Evolutionary conservation across 2,113 vertebrate genomes (phyloP).

Genomic region (Chiloscyllium plagiosum): DNA sequence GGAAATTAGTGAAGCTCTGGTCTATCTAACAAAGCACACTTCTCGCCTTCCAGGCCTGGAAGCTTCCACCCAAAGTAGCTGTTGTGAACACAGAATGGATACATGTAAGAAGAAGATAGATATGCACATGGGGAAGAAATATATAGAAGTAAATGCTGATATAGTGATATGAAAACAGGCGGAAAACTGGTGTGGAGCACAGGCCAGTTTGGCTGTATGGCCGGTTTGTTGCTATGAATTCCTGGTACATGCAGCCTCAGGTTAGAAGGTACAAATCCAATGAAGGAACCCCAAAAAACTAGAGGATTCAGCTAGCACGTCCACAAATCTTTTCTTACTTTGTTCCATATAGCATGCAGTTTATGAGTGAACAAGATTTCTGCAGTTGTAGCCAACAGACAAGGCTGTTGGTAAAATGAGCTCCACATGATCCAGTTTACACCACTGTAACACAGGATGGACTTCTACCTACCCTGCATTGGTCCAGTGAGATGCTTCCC

Average conservation of each 20-base stretch:
- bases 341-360: not conserved
- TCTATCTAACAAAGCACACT: no score
- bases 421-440: not conserved
- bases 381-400: not conserved
- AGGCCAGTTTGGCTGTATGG: not conserved
- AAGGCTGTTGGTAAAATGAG: not conserved
- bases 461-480: constrained; percentile 32
- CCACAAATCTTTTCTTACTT: no score
- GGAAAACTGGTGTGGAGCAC: no score
- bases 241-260: not conserved
- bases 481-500: constrained; percentile 38
- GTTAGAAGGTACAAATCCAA: not conserved
- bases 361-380: not conserved
- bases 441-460: not conserved
- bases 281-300: no score
- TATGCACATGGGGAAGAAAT: not conserved
- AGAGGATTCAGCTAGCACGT: not conserved
- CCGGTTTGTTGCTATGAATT: not conserved
- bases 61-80: no score
- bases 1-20: no score
- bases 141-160: not conserved
- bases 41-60: no score
- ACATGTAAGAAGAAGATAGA: not conserved
- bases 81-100: not conserved
- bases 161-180: not conserved